Evolutionary conservation across 2,888 invertebrate genomes (phyloP).

Genomic region (Campoplex capitator): DNA sequence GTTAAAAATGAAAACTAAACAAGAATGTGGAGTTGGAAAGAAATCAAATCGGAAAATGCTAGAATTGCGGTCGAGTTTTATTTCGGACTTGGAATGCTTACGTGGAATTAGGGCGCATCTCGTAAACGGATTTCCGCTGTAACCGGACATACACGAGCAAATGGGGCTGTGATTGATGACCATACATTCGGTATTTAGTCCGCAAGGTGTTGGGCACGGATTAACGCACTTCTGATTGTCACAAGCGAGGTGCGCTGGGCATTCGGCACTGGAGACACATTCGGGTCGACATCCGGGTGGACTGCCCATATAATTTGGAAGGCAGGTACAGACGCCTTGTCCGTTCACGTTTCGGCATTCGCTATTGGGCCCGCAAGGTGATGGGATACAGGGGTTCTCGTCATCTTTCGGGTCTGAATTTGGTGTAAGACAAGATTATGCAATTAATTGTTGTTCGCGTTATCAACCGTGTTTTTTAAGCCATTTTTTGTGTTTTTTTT

Average conservation of each 20-base stretch:
- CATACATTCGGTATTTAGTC: constrained; percentile 90
- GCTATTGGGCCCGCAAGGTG: constrained; percentile 93
- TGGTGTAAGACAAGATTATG: neutral
- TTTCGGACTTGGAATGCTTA: constrained; percentile 66
- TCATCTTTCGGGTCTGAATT: constrained; percentile 37
- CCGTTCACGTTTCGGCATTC: constrained; percentile 90
- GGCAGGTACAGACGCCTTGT: constrained; percentile 90
- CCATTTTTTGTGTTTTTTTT: neutral
- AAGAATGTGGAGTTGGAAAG: neutral
- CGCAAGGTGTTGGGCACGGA: constrained; percentile 94
- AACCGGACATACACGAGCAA: constrained; percentile 89
- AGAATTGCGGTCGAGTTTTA: neutral
- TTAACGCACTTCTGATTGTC: constrained; percentile 93
- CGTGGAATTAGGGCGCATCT: constrained; percentile 75
- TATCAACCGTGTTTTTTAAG: neutral
- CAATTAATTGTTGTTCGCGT: neutral
- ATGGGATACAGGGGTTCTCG: constrained; percentile 87
- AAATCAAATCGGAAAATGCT: neutral
- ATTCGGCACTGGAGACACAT: constrained; percentile 91
- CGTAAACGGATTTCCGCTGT: constrained; percentile 91
- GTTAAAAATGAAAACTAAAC: neutral
- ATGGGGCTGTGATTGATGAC: constrained; percentile 93
- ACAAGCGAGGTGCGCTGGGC: constrained; percentile 90
- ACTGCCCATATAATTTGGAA: constrained; percentile 89
- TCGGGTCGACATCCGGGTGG: constrained; percentile 93